Evolutionary conservation across 1,140 invertebrate genomes (phyloP).

Genomic region (Drosophila littoralis): DNA sequence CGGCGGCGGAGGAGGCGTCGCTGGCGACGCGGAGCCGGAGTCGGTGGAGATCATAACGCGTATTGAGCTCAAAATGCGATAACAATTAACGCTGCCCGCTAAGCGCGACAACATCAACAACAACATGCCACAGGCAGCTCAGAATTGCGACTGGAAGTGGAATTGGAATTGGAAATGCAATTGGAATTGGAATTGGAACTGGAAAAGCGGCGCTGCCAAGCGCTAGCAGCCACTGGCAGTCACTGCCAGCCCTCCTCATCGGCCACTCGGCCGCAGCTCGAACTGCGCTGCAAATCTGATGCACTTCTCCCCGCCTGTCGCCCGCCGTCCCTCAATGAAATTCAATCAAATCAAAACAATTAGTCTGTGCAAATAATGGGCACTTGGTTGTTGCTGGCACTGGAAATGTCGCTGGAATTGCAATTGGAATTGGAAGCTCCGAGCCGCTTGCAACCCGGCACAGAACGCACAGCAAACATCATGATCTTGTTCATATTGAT

Average conservation of each 20-base stretch:
- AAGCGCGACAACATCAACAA: slow-evolving; percentile 58
- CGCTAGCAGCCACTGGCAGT: background rate
- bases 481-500: background rate
- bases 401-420: slow-evolving; percentile 17
- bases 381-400: background rate
- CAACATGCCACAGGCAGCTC: slow-evolving; percentile 69
- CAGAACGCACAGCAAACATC: slow-evolving; percentile 14
- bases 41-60: slow-evolving; percentile 47
- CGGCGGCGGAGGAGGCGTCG: background rate
- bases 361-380: slow-evolving; percentile 67
- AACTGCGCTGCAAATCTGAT: too few relatives aligned
- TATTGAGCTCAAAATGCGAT: slow-evolving; percentile 42
- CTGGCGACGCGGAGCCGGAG: background rate
- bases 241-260: slow-evolving; percentile 1
- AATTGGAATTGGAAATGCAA: slow-evolving; percentile 31
- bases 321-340: slow-evolving; percentile 61
- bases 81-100: slow-evolving; percentile 51
- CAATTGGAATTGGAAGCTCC: slow-evolving; percentile 9
- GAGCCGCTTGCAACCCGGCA: slow-evolving; percentile 1
- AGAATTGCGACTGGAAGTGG: slow-evolving; percentile 64
- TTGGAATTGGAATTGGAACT: slow-evolving; percentile 34
- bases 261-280: too few relatives aligned
- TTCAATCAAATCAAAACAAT: slow-evolving; percentile 80
- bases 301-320: too few relatives aligned
- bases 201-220: slow-evolving; percentile 8